Percentiles rank a stretch among this genome's conserved stretches.
These are phyloP conservation scores for Papilio elwesi DNA, from an alignment of 2,888 invertebrate species.

Conservation along the genomic window DNA sequence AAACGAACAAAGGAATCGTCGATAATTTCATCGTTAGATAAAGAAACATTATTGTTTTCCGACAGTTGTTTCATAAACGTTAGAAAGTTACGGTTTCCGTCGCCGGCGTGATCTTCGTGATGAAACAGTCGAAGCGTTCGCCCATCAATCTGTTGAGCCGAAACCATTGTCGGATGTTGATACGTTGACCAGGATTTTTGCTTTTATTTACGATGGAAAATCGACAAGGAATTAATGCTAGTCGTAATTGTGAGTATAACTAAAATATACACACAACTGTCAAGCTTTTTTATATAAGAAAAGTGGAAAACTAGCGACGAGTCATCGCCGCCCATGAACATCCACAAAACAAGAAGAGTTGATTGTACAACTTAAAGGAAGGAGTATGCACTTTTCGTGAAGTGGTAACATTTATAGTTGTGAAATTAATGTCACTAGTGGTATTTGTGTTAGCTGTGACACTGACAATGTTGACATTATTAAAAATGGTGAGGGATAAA, in stretches of 20 bases:
- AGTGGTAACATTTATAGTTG: too few relatives aligned
- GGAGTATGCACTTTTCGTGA: too few relatives aligned
- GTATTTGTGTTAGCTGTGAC: too few relatives aligned
- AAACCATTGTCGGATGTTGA: constrained; percentile 49
- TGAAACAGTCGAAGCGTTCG: constrained; percentile 30
- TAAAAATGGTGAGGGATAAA: too few relatives aligned
- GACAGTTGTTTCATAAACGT: constrained; percentile 32
- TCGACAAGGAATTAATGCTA: neutral
- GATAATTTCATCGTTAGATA: constrained; percentile 28
- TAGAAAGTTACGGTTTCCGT: constrained; percentile 35
- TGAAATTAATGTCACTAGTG: too few relatives aligned
- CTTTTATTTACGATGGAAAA: neutral
- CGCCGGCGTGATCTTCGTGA: constrained; percentile 29
- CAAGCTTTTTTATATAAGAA: too few relatives aligned
- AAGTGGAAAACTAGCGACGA: too few relatives aligned
- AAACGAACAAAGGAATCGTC: constrained; percentile 5
- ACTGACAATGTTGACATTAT: too few relatives aligned
- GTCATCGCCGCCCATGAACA: too few relatives aligned
- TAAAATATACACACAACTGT: too few relatives aligned
- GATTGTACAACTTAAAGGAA: too few relatives aligned
- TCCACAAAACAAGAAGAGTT: too few relatives aligned
- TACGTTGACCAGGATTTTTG: constrained; percentile 17
- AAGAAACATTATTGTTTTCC: constrained; percentile 21
- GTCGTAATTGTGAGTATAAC: neutral
- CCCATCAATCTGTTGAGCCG: constrained; percentile 46